Evolutionary conservation across 2,888 invertebrate genomes (phyloP), one percentile per base, ranked within the genome.

Genomic region (Dasypolia templi): DNA sequence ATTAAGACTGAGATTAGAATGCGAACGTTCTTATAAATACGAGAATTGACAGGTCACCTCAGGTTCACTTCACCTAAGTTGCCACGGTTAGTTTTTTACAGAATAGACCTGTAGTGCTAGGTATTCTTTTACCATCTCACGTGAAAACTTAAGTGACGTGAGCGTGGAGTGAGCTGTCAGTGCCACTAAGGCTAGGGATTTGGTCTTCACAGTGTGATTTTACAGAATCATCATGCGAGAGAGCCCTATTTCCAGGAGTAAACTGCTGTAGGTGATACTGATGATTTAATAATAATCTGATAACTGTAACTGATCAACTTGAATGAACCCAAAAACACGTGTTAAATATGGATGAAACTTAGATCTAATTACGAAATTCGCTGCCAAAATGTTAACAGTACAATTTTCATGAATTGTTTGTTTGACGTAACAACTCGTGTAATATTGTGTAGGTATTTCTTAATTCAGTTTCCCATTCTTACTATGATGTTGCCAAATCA

Each of bases 401-500:
- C 29, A 66, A 82, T 82, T 14, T 44, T 46, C 39, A 58, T 58
- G 12, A 63, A 53, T n/a, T 49, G 11, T 53, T 58, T 35, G 6
- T 61, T 63, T 49, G 35, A 56, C n/a, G 53, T 62, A 55, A 59
- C 11, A 19, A 44, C 14, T 81, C 26, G 39, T 42, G 59, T 66
- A 26, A 42, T n/a, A n/a, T n/a, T n/a, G n/a, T n/a, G n/a, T n/a
- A n/a, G n/a, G n/a, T n/a, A n/a, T n/a, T n/a, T 56, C 56, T 75
- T 44, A 55, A 74, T 77, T 73, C 44, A 12, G 26, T 44, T 32
- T 74, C 53, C 62, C 17, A 58, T 65, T 64, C n/a, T 35, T 44
- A 46, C 35, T 19, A 19, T 22, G 26, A 53, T 63, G 82, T 76
- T 75, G 82, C 82, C 67, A 81, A 78, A 67, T 82, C 39, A 42